Conservation (phyloP, 2,113 vertebrate genomes). For the Ophthalmolycus amberensis region DNA sequence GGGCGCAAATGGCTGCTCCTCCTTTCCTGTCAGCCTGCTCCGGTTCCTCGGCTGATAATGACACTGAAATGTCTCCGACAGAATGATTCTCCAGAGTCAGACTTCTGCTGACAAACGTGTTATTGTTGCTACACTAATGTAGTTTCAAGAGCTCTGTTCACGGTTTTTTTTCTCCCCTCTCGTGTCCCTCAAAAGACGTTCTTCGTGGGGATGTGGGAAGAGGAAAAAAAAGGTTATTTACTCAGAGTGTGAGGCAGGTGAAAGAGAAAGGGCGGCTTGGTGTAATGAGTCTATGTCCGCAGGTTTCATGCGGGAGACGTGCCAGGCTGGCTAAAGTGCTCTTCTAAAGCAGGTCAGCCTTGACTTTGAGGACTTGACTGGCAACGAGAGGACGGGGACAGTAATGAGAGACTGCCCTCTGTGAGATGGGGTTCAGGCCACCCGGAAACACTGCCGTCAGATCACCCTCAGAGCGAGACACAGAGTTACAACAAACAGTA, state of each 20-base stretch:
- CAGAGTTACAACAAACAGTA: not conserved
- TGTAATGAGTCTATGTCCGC: conserved; percentile 68
- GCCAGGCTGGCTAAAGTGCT: conserved; percentile 32
- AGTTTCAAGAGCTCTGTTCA: conserved; percentile 50
- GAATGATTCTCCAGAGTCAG: conserved; percentile 45
- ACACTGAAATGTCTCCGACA: conserved; percentile 53
- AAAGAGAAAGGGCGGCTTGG: conserved; percentile 55
- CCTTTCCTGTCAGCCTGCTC: conserved; percentile 16
- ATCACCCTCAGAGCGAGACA: conserved; percentile 2
- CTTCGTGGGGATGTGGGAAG: conserved; percentile 3
- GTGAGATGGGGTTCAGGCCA: conserved; percentile 45
- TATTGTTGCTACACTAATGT: conserved; percentile 31
- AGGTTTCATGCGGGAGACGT: conserved; percentile 21
- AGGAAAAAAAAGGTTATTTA: conserved; percentile 35
- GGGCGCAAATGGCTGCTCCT: not conserved
- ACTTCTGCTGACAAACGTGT: conserved; percentile 46
- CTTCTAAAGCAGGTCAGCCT: conserved; percentile 50
- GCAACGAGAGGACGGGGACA: not conserved
- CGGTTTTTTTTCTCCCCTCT: not conserved
- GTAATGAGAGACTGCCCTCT: conserved; percentile 51
- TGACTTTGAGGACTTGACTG: conserved; percentile 52
- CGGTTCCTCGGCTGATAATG: conserved; percentile 21
- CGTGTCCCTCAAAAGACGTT: conserved; percentile 30
- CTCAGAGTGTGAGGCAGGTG: conserved; percentile 40
- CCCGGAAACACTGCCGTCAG: conserved; percentile 8